Evolutionary conservation across 2,888 invertebrate genomes (phyloP), one percentile per base, ranked within the genome.

Genomic region (Tipula unca): DNA sequence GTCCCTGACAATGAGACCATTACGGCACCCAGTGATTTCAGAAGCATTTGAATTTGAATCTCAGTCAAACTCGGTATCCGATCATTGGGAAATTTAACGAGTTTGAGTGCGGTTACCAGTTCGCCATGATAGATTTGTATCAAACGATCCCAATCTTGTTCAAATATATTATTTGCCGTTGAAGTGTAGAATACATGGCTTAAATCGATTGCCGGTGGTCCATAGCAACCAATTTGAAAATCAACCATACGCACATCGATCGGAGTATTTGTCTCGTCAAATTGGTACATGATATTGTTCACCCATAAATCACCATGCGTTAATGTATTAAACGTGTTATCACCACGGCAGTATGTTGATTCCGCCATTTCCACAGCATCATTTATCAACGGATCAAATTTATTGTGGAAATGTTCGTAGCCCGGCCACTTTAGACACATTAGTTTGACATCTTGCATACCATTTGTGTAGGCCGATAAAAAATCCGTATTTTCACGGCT

Each of bases 221-320:
- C 84, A 17, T 20, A 85, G 20, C 10, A n/a, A 10, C 17, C 17
- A 3, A 20, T 25, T 20, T 85, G 84, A 20, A 85, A 85, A 20
- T 85, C 84, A 4, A 82, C 82, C 42, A 86, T 89, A 87, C 87
- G 88, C 85, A 89, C 87, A 86, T 90, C 89, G 90, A 86, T 0
- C n/a, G 35, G n/a, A n/a, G 5, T 86, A 88, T 88, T n/a, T n/a
- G n/a, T n/a, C n/a, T 87, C 85, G 86, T 89, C 87, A 87, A 90
- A 90, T 5, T 88, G 88, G 86, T 90, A 90, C 88, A 91, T 88
- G 88, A 90, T 89, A 87, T 91, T 91, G 85, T 90, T 90, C 3
- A 89, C 87, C 90, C 90, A 90, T 10, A 90, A 87, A 87, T 91
- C 91, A 10, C 90, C 91, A 86, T 91, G 91, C 86, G 90, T 90